Base-by-base conservation (phyloP, 35 echinoderm and acorn worm genomes). In the Anneissia japonica region DNA sequence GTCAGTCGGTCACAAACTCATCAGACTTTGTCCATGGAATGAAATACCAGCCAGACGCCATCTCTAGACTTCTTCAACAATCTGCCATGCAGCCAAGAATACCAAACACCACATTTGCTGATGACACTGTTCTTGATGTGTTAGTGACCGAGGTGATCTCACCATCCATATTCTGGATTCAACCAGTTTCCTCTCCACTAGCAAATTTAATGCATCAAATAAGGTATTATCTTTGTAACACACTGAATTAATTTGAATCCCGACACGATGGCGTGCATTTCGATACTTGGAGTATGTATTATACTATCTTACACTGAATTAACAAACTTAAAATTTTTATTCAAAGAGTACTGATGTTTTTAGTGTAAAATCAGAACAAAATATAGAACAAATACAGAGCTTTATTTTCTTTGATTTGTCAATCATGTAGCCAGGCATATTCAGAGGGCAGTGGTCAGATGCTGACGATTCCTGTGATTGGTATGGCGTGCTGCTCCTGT, bases 111-210 rank as follows among this genome's bases (percentile, higher is more conserved):
- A 87, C 39, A 46, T 78, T 78, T 14, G 34, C 32, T 21, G 85
- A 79, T 81, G 85, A 39, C 34, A 17, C 43, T 16, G 13, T 38
- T 46, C 23, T 93, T 23, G 83, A 93, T 14, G 83, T 93, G 3
- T 21, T 93, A 9, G 87, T 93, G 31, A 89, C 82, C 30, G 92
- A 93, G 72, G 83, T 89, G 13, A 76, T 83, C 0, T 85, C 37
- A 6, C 91, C 91, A 28, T 55, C 74, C 14, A 73, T 85, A 26
- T 89, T 93, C 82, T 93, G 81, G 87, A 80, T 93, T 13, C 91
- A 93, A 74, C 87, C 83, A 36, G 83, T 75, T 3, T 28, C 89
- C 6, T 89, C 91, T 4, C 38, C 74, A 21, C 46, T 93, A 39
- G 64, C 85, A 31, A 32, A 30, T 31, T 79, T 93, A 4, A 84